Conservation (phyloP, 2,797 vertebrate species). For the Lacerta viridis region DNA sequence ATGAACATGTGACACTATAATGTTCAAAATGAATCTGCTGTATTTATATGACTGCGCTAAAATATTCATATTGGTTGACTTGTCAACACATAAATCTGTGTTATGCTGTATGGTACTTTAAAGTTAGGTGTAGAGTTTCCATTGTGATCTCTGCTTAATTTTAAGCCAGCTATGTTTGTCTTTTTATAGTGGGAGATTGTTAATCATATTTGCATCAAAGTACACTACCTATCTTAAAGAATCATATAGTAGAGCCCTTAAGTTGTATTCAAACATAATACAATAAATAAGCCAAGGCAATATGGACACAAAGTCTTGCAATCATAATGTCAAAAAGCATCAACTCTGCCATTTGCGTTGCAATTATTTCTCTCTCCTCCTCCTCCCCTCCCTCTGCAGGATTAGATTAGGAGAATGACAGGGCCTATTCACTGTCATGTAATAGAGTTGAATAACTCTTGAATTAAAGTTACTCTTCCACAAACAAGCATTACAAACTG, state of each 20-base stretch:
- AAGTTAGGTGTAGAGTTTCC: neutral
- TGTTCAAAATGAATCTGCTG: neutral
- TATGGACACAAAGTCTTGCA: neutral
- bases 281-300: neutral
- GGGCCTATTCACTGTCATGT: neutral
- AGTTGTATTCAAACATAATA: neutral
- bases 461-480: neutral
- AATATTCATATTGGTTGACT: slow-evolving; percentile 20
- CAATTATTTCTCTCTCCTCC: too few relatives aligned
- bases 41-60: slow-evolving; percentile 27
- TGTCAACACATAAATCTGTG: neutral
- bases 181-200: slow-evolving; percentile 29
- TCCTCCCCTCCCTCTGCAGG: too few relatives aligned
- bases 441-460: neutral
- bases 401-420: neutral
- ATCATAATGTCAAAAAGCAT: neutral
- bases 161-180: slow-evolving; percentile 51
- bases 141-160: slow-evolving; percentile 49
- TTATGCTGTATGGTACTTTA: neutral
- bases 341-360: neutral
- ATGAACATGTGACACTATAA: neutral
- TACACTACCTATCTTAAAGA: neutral
- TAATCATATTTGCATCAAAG: neutral
- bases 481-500: neutral
- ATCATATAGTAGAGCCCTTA: neutral